Conservation (phyloP, 1,140 invertebrate genomes). For the Micrasema minimum region DNA sequence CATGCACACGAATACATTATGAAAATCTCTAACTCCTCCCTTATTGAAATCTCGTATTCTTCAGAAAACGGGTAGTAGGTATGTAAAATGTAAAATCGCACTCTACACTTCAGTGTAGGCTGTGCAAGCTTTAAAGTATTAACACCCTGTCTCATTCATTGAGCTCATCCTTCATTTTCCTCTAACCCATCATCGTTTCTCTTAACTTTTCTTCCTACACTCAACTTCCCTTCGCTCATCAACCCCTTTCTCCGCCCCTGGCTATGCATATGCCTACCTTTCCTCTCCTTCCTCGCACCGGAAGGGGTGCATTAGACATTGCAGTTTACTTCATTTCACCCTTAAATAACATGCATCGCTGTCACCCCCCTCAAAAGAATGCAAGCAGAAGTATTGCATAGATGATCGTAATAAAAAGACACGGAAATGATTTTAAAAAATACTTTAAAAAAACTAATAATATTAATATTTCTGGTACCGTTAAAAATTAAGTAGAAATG, state of each 20-base stretch:
- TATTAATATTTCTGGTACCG: background rate
- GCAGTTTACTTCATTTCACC: slow-evolving; percentile 44
- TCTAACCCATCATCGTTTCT: too few relatives aligned
- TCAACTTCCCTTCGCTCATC: too few relatives aligned
- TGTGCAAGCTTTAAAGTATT: too few relatives aligned
- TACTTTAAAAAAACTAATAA: background rate
- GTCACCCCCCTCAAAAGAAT: background rate
- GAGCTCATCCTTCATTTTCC: slow-evolving; percentile 7
- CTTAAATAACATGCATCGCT: background rate
- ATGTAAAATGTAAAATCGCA: too few relatives aligned
- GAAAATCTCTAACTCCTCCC: too few relatives aligned
- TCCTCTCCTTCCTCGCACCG: slow-evolving; percentile 5
- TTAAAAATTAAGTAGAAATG: background rate
- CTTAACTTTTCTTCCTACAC: too few relatives aligned
- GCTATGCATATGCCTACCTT: background rate
- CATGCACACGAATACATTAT: too few relatives aligned
- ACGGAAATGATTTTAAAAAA: background rate
- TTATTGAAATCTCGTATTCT: too few relatives aligned
- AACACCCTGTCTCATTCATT: slow-evolving; percentile 16
- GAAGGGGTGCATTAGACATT: slow-evolving; percentile 45
- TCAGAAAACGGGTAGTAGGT: too few relatives aligned
- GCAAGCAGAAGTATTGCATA: background rate
- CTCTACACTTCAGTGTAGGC: too few relatives aligned
- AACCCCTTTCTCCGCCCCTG: too few relatives aligned
- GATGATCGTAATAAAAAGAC: background rate